phyloP scores from a whole-genome alignment of 2,888 invertebrate genomes.

The Limnephilus rhombicus region DNA sequence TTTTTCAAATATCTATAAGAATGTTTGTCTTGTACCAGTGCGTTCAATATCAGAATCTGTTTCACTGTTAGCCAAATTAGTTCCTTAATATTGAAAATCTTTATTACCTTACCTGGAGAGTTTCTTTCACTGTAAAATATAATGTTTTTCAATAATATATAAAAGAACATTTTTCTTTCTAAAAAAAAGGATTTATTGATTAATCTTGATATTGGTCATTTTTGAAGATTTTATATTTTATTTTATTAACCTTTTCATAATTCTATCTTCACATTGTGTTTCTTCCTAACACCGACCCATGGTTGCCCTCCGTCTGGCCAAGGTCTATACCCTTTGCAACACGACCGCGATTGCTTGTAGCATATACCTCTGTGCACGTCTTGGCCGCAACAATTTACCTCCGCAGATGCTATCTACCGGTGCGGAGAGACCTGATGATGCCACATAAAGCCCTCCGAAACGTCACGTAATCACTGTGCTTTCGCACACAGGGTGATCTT shows the following conservation, averaged over 20 bases:
- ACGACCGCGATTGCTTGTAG: background rate
- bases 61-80: no score
- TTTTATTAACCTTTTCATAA: background rate
- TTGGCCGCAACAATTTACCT: background rate
- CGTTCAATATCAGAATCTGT: no score
- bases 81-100: no score
- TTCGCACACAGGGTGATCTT: background rate
- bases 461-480: background rate
- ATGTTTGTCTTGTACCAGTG: no score
- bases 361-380: background rate
- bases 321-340: constrained; percentile 3
- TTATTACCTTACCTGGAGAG: no score
- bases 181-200: no score
- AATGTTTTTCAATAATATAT: no score
- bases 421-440: background rate
- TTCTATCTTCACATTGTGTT: background rate
- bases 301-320: background rate
- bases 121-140: no score
- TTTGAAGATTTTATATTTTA: no score
- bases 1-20: no score
- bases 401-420: background rate
- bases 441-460: background rate
- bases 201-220: no score
- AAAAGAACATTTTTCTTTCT: no score
- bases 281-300: background rate